Evolutionary conservation across 1,140 invertebrate genomes (phyloP).

Genomic region (Nasonia giraulti): DNA sequence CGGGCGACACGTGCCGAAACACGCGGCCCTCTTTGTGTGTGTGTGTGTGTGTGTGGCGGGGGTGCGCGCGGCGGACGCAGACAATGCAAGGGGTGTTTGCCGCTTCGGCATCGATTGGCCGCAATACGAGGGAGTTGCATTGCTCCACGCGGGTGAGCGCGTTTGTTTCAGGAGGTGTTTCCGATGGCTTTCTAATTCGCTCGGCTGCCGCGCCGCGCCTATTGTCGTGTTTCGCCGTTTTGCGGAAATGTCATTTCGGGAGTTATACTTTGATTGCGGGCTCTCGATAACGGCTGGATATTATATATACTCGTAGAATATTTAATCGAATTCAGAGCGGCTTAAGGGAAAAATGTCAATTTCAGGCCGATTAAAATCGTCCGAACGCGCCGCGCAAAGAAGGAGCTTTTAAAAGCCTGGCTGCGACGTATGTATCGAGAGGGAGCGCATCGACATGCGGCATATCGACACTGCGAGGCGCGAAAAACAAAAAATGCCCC

Average conservation of each 20-base stretch:
- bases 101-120: constrained; percentile 43
- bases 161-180: constrained; percentile 1
- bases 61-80: constrained; percentile 22
- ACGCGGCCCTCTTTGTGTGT: constrained; percentile 37
- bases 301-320: no score
- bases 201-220: no score
- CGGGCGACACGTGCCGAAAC: constrained; percentile 36
- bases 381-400: not conserved
- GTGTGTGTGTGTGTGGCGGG: no score
- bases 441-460: no score
- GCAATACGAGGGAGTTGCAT: constrained; percentile 46
- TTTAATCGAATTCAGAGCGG: not conserved
- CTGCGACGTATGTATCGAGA: no score
- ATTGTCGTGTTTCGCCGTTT: not conserved
- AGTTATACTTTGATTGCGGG: not conserved
- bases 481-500: no score
- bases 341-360: not conserved
- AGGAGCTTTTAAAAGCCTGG: no score
- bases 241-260: not conserved
- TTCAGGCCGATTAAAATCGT: not conserved
- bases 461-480: no score
- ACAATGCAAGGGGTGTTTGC: constrained; percentile 22
- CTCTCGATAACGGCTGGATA: not conserved
- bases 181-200: not conserved
- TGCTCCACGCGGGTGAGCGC: constrained; percentile 26